A percentile compares a stretch with the other conserved stretches of the same genome.
Conservation (phyloP, 2,797 vertebrate genomes). For the Amblyopsis hoosieri region DNA sequence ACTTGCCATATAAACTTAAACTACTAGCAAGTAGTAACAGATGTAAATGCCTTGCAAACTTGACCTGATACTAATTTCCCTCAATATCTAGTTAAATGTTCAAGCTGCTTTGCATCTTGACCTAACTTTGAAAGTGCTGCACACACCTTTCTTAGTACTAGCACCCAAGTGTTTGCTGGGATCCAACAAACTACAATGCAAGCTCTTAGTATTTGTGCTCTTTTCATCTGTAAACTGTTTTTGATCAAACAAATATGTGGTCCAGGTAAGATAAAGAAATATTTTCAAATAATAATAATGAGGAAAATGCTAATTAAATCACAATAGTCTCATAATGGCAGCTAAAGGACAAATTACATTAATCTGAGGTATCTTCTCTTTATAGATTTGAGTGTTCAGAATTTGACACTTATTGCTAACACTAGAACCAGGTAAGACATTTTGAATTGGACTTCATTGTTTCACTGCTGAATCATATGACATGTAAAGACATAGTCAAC, state of each 20-base stretch:
- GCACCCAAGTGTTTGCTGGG: slow-evolving; percentile 7
- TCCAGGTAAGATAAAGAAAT: slow-evolving; percentile 40
- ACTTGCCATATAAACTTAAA: too few species aligned
- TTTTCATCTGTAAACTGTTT: slow-evolving; percentile 29
- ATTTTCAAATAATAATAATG: not conserved
- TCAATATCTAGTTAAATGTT: slow-evolving; percentile 59
- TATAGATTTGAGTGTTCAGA: slow-evolving; percentile 29
- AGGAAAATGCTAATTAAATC: not conserved
- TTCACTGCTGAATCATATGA: slow-evolving; percentile 6
- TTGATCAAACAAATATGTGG: slow-evolving; percentile 18
- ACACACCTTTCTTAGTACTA: not conserved
- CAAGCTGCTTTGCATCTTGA: slow-evolving; percentile 1
- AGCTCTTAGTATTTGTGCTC: slow-evolving; percentile 9
- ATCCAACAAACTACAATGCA: slow-evolving; percentile 20
- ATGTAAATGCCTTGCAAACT: not conserved
- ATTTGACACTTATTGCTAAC: not conserved
- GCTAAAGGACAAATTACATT: not conserved
- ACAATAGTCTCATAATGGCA: not conserved
- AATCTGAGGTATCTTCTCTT: slow-evolving; percentile 11
- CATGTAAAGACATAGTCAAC: not conserved
- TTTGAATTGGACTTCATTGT: not conserved
- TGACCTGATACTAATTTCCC: slow-evolving; percentile 29
- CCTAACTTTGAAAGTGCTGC: not conserved
- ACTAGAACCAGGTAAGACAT: slow-evolving; percentile 38
- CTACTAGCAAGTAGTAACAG: not conserved